Conservation (phyloP, 2,113 vertebrate genomes). For the Rana temporaria region DNA sequence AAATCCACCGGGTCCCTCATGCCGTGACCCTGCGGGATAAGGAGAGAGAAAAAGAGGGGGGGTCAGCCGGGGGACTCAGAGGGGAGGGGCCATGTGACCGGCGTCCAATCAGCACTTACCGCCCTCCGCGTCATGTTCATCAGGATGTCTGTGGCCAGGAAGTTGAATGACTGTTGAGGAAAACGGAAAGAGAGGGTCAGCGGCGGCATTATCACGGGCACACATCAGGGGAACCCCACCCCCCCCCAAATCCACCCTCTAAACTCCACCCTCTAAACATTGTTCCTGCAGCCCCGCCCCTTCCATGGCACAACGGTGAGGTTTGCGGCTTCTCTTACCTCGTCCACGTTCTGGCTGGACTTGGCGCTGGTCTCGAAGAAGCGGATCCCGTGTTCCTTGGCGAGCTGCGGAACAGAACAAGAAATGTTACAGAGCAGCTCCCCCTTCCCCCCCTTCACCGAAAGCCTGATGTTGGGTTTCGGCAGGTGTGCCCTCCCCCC, state of each 20-base stretch:
- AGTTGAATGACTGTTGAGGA: conserved; percentile 78
- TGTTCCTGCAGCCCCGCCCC: too few relatives aligned
- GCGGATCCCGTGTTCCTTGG: conserved; percentile 87
- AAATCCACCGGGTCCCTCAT: conserved; percentile 61
- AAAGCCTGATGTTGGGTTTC: too few relatives aligned
- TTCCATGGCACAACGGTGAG: too few relatives aligned
- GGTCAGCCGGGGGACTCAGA: neutral
- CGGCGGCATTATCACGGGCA: neutral
- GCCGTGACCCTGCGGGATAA: conserved; percentile 61
- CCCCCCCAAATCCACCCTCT: too few relatives aligned
- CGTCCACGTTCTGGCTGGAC: conserved; percentile 77
- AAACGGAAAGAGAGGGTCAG: neutral
- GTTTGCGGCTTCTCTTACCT: conserved; percentile 73
- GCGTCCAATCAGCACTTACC: neutral
- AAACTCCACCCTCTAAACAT: too few relatives aligned
- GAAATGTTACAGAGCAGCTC: too few relatives aligned
- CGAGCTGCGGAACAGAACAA: conserved; percentile 73
- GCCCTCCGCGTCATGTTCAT: conserved; percentile 84
- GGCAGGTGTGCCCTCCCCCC: too few relatives aligned
- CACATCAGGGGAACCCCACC: too few relatives aligned
- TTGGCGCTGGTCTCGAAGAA: conserved; percentile 95
- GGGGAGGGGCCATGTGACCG: neutral
- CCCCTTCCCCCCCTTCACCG: too few relatives aligned
- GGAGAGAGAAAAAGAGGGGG: neutral
- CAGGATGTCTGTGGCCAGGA: conserved; percentile 87